Percentiles rank a stretch among this genome's conserved stretches.
phyloP scores from a whole-genome alignment of 2,113 vertebrate species.

The Vombatus ursinus region DNA sequence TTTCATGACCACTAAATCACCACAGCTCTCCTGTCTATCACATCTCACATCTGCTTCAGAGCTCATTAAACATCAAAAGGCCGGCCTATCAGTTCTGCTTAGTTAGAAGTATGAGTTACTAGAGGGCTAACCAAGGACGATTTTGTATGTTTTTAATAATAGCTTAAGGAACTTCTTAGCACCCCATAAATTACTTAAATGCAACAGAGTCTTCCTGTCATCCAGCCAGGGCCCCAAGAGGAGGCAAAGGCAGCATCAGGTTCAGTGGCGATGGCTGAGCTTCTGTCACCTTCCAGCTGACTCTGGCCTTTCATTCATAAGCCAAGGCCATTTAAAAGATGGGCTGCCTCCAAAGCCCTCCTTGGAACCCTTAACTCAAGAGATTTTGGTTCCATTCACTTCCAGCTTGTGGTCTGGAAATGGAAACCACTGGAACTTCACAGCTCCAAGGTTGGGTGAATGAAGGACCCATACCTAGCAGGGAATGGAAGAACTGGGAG shows the following conservation, averaged over 20 bases:
- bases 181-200: conserved; percentile 89
- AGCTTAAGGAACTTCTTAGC: conserved; percentile 90
- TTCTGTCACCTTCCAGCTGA: conserved; percentile 56
- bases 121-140: conserved; percentile 84
- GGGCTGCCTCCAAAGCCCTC: conserved; percentile 5
- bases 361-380: not conserved
- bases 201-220: conserved; percentile 86
- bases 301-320: conserved; percentile 39
- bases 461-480: not conserved
- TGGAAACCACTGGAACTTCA: too few relatives aligned
- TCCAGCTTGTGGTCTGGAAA: conserved; percentile 23
- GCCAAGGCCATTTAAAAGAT: not conserved
- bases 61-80: conserved; percentile 91
- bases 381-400: conserved; percentile 41
- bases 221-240: conserved; percentile 73
- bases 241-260: conserved; percentile 49
- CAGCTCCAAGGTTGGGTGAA: not conserved
- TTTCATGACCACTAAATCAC: conserved; percentile 87
- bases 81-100: conserved; percentile 87
- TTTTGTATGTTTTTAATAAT: conserved; percentile 89
- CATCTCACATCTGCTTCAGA: conserved; percentile 87
- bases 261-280: conserved; percentile 58
- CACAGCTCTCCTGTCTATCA: conserved; percentile 82
- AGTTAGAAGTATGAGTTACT: conserved; percentile 87
- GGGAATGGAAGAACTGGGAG: conserved; percentile 19